Conservation (phyloP, 1,140 invertebrate genomes). For the Cotesia vestalis region DNA sequence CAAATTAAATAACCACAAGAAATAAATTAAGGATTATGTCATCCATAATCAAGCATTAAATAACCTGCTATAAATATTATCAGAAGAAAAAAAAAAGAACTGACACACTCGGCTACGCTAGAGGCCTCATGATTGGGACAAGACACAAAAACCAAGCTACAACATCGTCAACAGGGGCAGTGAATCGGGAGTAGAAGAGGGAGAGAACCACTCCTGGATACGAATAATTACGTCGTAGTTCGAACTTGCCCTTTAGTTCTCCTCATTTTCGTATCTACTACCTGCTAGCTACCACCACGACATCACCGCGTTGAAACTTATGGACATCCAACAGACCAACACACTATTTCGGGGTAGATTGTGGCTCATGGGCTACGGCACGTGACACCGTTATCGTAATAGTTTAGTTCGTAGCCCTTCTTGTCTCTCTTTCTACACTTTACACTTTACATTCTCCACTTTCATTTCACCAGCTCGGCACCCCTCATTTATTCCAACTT, state of each 20-base stretch:
- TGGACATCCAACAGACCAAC: too few relatives aligned
- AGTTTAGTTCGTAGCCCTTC: neutral
- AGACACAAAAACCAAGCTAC: constrained; percentile 2
- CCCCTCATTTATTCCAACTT: neutral
- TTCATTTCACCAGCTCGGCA: constrained; percentile 1
- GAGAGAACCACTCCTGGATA: constrained; percentile 8
- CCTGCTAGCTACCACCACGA: neutral
- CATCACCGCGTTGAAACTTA: constrained; percentile 9
- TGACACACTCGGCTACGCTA: neutral
- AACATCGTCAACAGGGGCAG: neutral
- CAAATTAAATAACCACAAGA: neutral
- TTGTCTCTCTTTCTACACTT: constrained; percentile 20
- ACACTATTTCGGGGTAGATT: too few relatives aligned
- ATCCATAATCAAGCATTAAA: neutral
- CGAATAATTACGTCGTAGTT: constrained; percentile 23
- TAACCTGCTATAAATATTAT: constrained; percentile 22
- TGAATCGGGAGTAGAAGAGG: neutral
- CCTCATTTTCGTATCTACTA: constrained; percentile 6
- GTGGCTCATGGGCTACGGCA: too few relatives aligned
- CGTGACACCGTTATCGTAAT: constrained; percentile 1
- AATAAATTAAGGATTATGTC: neutral
- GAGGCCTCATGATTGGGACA: constrained; percentile 2
- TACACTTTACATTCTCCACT: constrained; percentile 3
- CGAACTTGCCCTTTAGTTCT: constrained; percentile 13
- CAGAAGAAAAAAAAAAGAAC: neutral